A percentile compares a stretch with the other conserved stretches of the same genome.
phyloP scores from a whole-genome alignment of 1,140 invertebrate species.

The Ganaspis sp. region DNA sequence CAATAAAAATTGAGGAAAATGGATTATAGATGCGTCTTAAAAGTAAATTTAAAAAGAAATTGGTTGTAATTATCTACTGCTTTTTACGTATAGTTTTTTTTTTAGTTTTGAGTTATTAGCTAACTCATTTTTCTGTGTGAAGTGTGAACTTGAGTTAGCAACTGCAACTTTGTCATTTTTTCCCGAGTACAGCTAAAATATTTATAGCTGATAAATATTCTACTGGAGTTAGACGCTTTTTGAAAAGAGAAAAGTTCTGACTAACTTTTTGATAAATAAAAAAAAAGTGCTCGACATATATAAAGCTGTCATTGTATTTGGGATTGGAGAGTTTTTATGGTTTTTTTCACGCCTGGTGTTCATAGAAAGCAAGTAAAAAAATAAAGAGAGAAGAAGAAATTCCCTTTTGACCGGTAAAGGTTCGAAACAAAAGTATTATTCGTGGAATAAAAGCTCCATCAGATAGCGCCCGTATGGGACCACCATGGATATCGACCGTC shows the following conservation, averaged over 20 bases:
- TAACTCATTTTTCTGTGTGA: no score
- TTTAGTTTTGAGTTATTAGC: no score
- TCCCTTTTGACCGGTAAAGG: constrained; percentile 45
- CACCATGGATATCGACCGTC: constrained; percentile 58
- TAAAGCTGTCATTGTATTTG: background rate
- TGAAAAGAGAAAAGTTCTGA: background rate
- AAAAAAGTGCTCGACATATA: background rate
- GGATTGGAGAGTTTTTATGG: background rate
- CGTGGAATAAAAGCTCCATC: constrained; percentile 53
- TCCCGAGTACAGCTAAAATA: no score
- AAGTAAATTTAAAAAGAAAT: no score
- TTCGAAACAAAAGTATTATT: constrained; percentile 50
- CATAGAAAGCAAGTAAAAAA: constrained; percentile 14
- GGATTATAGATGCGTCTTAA: no score
- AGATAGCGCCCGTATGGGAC: constrained; percentile 45
- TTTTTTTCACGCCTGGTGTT: constrained; percentile 2
- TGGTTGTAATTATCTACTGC: no score
- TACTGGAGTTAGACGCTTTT: background rate
- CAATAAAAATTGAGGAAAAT: no score
- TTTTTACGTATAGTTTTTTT: no score
- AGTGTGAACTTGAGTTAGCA: no score
- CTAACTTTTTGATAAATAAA: background rate
- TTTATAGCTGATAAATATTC: background rate
- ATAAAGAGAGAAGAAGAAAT: background rate
- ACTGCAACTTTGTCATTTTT: no score